Evolutionary conservation across 2,797 vertebrate species (phyloP).

Genomic region (Ambastaia sidthimunki): DNA sequence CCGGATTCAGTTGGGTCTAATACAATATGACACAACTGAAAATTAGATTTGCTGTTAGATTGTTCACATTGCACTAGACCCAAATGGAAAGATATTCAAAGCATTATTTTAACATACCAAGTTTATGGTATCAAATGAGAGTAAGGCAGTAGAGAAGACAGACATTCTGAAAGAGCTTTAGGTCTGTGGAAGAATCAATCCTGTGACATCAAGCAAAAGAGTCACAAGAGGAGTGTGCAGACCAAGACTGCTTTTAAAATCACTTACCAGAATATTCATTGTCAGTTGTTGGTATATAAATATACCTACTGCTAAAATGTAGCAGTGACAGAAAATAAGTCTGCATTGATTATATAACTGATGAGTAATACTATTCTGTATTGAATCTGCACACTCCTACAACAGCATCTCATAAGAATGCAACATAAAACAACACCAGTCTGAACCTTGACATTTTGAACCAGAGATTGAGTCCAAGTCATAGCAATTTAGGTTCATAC

Average conservation of each 20-base stretch:
- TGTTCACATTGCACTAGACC: slow-evolving; percentile 7
- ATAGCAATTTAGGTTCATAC: background rate
- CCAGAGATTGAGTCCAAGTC: slow-evolving; percentile 12
- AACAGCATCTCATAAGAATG: slow-evolving; percentile 38
- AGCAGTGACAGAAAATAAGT: background rate
- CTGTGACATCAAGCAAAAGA: slow-evolving; percentile 47
- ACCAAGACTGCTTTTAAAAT: slow-evolving; percentile 46
- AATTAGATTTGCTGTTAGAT: background rate
- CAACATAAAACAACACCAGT: slow-evolving; percentile 20
- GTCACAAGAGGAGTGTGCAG: slow-evolving; percentile 55
- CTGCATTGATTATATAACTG: slow-evolving; percentile 4
- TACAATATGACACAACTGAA: background rate
- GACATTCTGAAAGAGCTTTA: slow-evolving; percentile 30
- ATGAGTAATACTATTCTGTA: background rate
- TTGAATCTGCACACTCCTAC: slow-evolving; percentile 61
- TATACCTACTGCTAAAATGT: too few relatives aligned
- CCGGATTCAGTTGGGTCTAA: slow-evolving; percentile 7
- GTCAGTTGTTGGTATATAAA: background rate
- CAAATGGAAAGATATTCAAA: slow-evolving; percentile 24
- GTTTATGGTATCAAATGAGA: slow-evolving; percentile 50
- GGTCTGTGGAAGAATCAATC: slow-evolving; percentile 55
- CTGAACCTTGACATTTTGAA: slow-evolving; percentile 39
- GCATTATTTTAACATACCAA: background rate
- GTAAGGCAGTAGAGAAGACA: background rate
- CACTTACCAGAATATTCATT: background rate